These are phyloP conservation scores for Trichomycterus rosablanca DNA, from an alignment of 2,113 vertebrate species.

Conservation along the genomic window DNA sequence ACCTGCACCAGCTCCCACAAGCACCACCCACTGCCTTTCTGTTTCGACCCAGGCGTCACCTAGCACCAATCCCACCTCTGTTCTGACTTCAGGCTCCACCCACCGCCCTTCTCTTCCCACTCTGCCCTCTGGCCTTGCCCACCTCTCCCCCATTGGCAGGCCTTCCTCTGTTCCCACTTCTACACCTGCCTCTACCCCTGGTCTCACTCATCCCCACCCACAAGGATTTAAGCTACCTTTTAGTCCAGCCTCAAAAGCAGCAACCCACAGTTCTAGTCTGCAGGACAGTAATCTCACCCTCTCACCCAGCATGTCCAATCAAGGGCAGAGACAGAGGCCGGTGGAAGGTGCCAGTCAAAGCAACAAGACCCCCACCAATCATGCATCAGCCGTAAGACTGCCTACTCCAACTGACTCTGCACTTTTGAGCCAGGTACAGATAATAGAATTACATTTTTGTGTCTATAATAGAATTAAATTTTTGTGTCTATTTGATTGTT, in stretches of 20 bases:
- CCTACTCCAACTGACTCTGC: conserved; percentile 58
- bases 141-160: conserved; percentile 22
- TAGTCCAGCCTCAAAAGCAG: conserved; percentile 44
- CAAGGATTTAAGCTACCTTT: conserved; percentile 56
- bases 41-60: neutral
- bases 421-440: conserved; percentile 66
- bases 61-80: neutral
- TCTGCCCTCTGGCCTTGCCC: neutral
- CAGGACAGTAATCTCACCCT: conserved; percentile 48
- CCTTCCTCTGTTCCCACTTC: conserved; percentile 55
- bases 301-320: conserved; percentile 52
- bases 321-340: conserved; percentile 58
- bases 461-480: too few species aligned
- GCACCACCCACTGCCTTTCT: too few species aligned
- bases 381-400: conserved; percentile 53
- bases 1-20: neutral
- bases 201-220: conserved; percentile 34
- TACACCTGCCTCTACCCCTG: conserved; percentile 47
- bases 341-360: conserved; percentile 55
- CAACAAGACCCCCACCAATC: conserved; percentile 58
- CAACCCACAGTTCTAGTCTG: conserved; percentile 31
- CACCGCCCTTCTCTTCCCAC: neutral
- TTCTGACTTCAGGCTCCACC: neutral
- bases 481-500: too few species aligned
- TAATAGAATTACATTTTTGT: too few species aligned